Evolutionary conservation across 2,888 invertebrate genomes (phyloP).

Genomic region (Ophioninae sp.): DNA sequence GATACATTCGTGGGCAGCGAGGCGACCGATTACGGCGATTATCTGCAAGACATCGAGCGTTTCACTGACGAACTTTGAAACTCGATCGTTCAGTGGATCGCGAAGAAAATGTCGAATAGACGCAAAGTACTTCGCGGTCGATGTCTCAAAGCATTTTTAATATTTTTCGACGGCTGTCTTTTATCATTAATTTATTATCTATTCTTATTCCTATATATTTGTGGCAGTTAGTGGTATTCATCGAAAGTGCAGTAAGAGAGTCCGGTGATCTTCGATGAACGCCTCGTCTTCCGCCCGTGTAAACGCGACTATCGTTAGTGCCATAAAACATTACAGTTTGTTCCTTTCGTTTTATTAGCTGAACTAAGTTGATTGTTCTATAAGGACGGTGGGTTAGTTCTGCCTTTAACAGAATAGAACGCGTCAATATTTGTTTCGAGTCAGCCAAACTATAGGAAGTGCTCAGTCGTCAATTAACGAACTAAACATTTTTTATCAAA

Average conservation of each 20-base stretch:
- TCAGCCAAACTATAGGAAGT: not conserved
- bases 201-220: slow-evolving; percentile 63
- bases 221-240: slow-evolving; percentile 36
- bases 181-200: slow-evolving; percentile 66
- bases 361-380: slow-evolving; percentile 5
- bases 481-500: not conserved
- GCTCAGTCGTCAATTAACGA: not conserved
- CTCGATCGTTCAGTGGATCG: slow-evolving; percentile 79
- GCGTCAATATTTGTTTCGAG: slow-evolving; percentile 40
- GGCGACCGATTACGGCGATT: slow-evolving; percentile 93
- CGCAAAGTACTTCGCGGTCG: slow-evolving; percentile 59
- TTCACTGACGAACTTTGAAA: slow-evolving; percentile 89
- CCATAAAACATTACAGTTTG: slow-evolving; percentile 37
- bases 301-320: slow-evolving; percentile 36
- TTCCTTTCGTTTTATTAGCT: slow-evolving; percentile 3
- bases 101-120: slow-evolving; percentile 58
- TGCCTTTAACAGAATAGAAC: slow-evolving; percentile 9
- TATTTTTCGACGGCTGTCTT: slow-evolving; percentile 66
- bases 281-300: slow-evolving; percentile 41
- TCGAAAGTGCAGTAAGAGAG: not conserved
- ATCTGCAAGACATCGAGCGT: slow-evolving; percentile 89
- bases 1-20: slow-evolving; percentile 96
- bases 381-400: not conserved
- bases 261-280: not conserved
- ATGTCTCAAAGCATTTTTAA: slow-evolving; percentile 64